phyloP scores from a whole-genome alignment of 2,113 vertebrate species.

The Prochilodus magdalenae region DNA sequence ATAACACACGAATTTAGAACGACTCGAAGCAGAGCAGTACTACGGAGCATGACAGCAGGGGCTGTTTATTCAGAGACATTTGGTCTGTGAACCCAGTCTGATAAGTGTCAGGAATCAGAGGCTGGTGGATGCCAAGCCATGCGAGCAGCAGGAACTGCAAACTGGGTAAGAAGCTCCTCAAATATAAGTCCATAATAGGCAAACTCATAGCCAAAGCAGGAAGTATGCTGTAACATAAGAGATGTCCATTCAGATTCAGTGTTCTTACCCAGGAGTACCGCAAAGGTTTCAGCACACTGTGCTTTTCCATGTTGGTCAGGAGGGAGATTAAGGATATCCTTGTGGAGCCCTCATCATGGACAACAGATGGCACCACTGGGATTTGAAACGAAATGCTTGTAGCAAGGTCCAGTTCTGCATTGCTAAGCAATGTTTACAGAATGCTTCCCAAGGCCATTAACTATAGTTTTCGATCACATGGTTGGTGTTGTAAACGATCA shows the following conservation, averaged over 20 bases:
- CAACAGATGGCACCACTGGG: not conserved
- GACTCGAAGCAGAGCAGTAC: not conserved
- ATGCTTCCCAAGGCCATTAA: not conserved
- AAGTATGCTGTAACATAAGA: not conserved
- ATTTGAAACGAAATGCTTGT: conserved; percentile 1
- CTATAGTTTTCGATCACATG: not conserved
- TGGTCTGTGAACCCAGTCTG: not conserved
- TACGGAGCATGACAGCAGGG: not conserved
- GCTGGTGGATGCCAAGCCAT: conserved; percentile 6
- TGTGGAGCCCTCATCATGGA: not conserved
- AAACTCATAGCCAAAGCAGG: not conserved
- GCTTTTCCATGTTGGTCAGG: not conserved
- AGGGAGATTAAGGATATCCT: not conserved
- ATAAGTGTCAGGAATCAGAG: not conserved
- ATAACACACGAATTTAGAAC: not conserved
- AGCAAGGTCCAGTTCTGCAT: conserved; percentile 5
- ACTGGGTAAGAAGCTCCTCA: not conserved
- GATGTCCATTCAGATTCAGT: not conserved
- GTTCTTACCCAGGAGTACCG: not conserved
- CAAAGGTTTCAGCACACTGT: not conserved
- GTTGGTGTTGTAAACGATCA: not conserved
- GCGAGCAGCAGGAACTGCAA: not conserved
- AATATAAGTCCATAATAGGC: not conserved
- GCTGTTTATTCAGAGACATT: conserved; percentile 12
- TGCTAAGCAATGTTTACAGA: conserved; percentile 2